Conservation (phyloP, 1,140 invertebrate species). For the Drosophila insularis region DNA sequence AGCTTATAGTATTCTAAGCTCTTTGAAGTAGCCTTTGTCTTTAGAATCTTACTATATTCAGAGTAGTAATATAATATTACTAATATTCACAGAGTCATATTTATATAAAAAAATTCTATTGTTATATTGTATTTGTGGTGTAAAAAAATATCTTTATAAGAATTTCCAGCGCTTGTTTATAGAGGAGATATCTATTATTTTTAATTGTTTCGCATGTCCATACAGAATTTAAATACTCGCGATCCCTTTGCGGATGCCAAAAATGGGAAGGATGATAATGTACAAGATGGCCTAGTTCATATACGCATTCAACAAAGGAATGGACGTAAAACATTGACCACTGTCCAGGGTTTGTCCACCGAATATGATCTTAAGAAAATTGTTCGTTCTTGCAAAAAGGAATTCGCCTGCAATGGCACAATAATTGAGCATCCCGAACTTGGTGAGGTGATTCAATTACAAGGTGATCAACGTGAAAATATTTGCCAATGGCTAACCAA, state of each 20-base stretch:
- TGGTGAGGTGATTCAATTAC: conserved; percentile 99
- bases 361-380: conserved; percentile 99
- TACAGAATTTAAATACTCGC: conserved; percentile 96
- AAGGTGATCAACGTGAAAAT: conserved; percentile 86
- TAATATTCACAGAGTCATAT: not conserved
- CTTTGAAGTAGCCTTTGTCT: not conserved
- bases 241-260: conserved; percentile 94
- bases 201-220: conserved; percentile 71
- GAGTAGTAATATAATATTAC: no score
- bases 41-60: not conserved
- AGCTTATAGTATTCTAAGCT: not conserved
- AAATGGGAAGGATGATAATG: conserved; percentile 97
- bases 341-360: conserved; percentile 93
- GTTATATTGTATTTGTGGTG: no score
- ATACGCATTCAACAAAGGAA: conserved; percentile 99
- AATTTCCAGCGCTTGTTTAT: no score
- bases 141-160: no score
- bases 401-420: conserved; percentile 98
- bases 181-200: not conserved
- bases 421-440: conserved; percentile 99
- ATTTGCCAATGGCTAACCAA: conserved; percentile 96
- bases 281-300: conserved; percentile 98
- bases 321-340: conserved; percentile 99
- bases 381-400: conserved; percentile 99
- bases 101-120: not conserved